Conservation (phyloP, 2,888 invertebrate genomes). For the Apamea sordens region DNA sequence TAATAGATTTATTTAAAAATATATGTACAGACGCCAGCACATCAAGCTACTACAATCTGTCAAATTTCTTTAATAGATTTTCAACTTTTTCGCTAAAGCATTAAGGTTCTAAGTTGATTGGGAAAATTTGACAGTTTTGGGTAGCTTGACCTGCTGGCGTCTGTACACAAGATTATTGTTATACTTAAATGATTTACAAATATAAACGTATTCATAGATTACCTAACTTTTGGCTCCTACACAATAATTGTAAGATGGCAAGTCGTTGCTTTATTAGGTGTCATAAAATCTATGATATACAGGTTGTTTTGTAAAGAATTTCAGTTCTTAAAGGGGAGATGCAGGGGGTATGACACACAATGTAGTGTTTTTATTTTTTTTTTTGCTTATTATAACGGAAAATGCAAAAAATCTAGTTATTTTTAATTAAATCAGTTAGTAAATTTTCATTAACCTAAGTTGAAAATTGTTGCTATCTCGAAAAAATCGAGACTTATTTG, state of each 20-base stretch:
- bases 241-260: background rate
- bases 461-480: background rate
- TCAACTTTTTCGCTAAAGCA: no score
- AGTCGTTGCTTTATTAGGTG: constrained; percentile 3
- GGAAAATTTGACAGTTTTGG: no score
- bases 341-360: background rate
- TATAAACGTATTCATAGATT: background rate
- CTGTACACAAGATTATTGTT: background rate
- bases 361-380: background rate
- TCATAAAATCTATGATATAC: background rate
- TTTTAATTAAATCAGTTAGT: background rate
- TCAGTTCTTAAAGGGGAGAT: background rate
- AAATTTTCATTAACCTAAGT: no score
- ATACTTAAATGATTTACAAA: constrained; percentile 9
- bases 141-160: no score
- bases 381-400: background rate
- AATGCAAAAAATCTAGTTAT: background rate
- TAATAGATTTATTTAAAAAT: background rate
- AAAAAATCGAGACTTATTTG: background rate
- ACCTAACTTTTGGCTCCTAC: constrained; percentile 19
- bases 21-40: no score
- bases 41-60: no score
- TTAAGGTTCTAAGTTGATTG: no score
- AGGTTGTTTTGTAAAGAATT: background rate
- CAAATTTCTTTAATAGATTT: no score